phyloP scores from a whole-genome alignment of 37 sponge, comb jelly and placozoan species.

The Agelas oroides region DNA sequence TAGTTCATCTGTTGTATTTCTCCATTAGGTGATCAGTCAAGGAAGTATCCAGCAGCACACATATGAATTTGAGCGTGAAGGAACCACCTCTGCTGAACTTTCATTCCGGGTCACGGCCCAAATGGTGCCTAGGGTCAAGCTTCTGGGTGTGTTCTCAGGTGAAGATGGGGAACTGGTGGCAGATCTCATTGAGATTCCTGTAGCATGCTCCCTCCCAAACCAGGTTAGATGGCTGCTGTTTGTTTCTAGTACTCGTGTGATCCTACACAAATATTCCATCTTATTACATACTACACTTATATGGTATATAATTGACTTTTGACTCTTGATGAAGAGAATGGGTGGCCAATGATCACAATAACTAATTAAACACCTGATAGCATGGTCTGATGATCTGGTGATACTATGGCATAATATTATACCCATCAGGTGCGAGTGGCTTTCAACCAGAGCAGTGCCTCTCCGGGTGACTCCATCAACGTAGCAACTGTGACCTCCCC shows the following conservation, averaged over 20 bases:
- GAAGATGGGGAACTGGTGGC: constrained; percentile 71
- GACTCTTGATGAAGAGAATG: too few species aligned
- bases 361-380: too few species aligned
- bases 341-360: too few species aligned
- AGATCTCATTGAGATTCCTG: constrained; percentile 53
- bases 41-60: constrained; percentile 33
- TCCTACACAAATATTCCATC: too few species aligned
- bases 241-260: too few species aligned
- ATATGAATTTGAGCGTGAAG: neutral
- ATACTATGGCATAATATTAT: too few species aligned
- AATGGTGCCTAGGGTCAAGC: constrained; percentile 39
- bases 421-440: constrained; percentile 12
- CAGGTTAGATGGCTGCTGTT: neutral
- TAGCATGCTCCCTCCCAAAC: constrained; percentile 1
- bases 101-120: constrained; percentile 10
- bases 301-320: too few species aligned
- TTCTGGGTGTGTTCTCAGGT: constrained; percentile 55
- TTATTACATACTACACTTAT: too few species aligned
- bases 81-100: neutral
- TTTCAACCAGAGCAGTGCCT: constrained; percentile 2
- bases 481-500: constrained; percentile 34
- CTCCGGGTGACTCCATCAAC: constrained; percentile 24
- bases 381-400: too few species aligned
- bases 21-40: constrained; percentile 17
- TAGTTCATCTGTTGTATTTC: too few species aligned